phyloP scores from a whole-genome alignment of 2,888 invertebrate genomes.

The Venusia cambrica region DNA sequence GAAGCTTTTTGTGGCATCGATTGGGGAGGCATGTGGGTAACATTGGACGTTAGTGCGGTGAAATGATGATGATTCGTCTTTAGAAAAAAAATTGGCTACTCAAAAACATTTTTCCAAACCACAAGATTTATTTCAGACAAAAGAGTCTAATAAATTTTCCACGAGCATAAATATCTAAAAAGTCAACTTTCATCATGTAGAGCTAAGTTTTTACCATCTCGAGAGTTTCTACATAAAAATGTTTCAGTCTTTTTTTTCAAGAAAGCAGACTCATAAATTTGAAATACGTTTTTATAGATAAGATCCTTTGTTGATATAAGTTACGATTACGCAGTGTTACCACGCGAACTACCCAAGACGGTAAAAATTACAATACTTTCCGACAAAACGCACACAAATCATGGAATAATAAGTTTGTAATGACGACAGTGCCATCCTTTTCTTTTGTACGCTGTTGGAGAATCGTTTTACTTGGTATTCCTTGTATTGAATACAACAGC shows the following conservation, averaged over 20 bases:
- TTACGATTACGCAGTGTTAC: slow-evolving; percentile 68
- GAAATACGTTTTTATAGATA: slow-evolving; percentile 72
- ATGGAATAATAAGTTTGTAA: slow-evolving; percentile 63
- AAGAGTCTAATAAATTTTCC: slow-evolving; percentile 37
- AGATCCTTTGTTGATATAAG: slow-evolving; percentile 71
- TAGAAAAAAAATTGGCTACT: too few species aligned
- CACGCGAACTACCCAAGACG: slow-evolving; percentile 59
- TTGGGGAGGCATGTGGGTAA: too few species aligned
- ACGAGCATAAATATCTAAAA: slow-evolving; percentile 43
- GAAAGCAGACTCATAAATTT: slow-evolving; percentile 68
- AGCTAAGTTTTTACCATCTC: slow-evolving; percentile 54
- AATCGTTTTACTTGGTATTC: too few species aligned
- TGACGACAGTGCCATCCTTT: slow-evolving; percentile 50
- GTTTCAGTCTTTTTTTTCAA: slow-evolving; percentile 67
- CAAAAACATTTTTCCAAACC: slow-evolving; percentile 4
- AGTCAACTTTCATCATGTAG: slow-evolving; percentile 44
- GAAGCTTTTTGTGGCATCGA: too few species aligned
- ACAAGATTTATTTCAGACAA: slow-evolving; percentile 34
- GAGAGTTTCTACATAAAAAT: slow-evolving; percentile 60
- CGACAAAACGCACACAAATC: slow-evolving; percentile 60
- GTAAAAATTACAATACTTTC: slow-evolving; percentile 73
- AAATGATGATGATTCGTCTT: too few species aligned
- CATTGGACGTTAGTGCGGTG: too few species aligned
- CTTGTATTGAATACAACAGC: slow-evolving; percentile 30
- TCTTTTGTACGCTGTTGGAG: slow-evolving; percentile 57